Evolutionary conservation across 2,888 invertebrate species (phyloP).

Genomic region (Entomobrya multifasciata): DNA sequence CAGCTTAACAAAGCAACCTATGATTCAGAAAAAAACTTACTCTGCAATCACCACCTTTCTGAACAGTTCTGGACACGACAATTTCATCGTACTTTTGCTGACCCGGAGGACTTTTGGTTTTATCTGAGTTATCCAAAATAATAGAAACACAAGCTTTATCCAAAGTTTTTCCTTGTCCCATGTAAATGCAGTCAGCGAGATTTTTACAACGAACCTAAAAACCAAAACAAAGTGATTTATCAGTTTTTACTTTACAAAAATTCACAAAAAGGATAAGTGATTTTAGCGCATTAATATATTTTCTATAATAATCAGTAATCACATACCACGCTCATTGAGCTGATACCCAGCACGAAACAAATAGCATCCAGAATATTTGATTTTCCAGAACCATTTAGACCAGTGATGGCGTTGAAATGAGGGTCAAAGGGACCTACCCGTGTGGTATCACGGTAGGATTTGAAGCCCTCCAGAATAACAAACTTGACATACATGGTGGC

Average conservation of each 20-base stretch:
- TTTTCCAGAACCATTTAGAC: constrained; percentile 98
- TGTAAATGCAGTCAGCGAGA: constrained; percentile 97
- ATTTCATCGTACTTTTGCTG: constrained; percentile 96
- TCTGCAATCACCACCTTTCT: constrained; percentile 74
- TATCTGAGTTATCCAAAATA: constrained; percentile 95
- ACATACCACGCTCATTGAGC: constrained; percentile 93
- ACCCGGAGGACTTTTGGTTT: constrained; percentile 90
- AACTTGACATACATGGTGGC: constrained; percentile 93
- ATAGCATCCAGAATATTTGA: constrained; percentile 98
- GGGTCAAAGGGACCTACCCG: constrained; percentile 96
- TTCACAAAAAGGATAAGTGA: too few relatives aligned
- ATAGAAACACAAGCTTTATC: constrained; percentile 97
- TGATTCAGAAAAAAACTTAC: too few relatives aligned
- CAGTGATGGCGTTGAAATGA: constrained; percentile 98
- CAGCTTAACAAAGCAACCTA: not conserved
- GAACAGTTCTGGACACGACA: constrained; percentile 89
- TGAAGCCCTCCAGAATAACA: constrained; percentile 97
- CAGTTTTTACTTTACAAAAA: too few relatives aligned
- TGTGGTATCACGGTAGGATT: constrained; percentile 96
- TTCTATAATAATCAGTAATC: too few relatives aligned
- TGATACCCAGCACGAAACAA: constrained; percentile 98
- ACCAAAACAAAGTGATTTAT: constrained; percentile 8
- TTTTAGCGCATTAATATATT: too few relatives aligned
- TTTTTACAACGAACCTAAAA: constrained; percentile 92
- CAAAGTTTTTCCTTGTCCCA: constrained; percentile 95